These are phyloP conservation scores for Metaphire vulgaris DNA, from an alignment of 1,140 invertebrate genomes.

Conservation along the genomic window DNA sequence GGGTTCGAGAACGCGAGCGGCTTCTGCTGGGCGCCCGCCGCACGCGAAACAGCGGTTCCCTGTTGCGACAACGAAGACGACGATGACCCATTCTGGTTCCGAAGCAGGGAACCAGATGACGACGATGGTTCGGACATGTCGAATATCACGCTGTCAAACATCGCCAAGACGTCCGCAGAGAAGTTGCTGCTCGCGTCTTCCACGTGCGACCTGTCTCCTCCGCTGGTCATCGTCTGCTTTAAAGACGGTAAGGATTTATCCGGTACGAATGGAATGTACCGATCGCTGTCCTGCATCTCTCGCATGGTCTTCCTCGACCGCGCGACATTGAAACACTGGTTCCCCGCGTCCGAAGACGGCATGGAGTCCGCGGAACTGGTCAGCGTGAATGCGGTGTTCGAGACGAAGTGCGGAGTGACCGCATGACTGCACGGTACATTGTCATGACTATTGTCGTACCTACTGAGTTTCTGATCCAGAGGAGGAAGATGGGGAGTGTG, in stretches of 20 bases:
- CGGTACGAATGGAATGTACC: conserved; percentile 2
- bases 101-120: too few relatives aligned
- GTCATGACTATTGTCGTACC: too few relatives aligned
- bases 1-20: neutral
- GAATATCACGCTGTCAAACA: neutral
- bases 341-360: neutral
- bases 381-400: neutral
- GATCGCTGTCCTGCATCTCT: conserved; percentile 15
- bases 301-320: conserved; percentile 17
- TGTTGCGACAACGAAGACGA: neutral
- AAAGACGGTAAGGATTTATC: neutral
- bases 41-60: neutral
- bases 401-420: neutral
- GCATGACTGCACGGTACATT: neutral
- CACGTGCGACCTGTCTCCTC: neutral
- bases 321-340: neutral
- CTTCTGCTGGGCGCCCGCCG: neutral
- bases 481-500: too few relatives aligned
- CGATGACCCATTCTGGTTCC: too few relatives aligned
- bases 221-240: neutral
- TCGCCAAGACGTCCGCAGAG: neutral
- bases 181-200: neutral
- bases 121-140: neutral
- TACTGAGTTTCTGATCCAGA: too few relatives aligned
- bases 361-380: neutral